Evolutionary conservation across 2,888 invertebrate genomes (phyloP), one percentile per base, ranked within the genome.

Genomic region (Caenorhabditis sp.): DNA sequence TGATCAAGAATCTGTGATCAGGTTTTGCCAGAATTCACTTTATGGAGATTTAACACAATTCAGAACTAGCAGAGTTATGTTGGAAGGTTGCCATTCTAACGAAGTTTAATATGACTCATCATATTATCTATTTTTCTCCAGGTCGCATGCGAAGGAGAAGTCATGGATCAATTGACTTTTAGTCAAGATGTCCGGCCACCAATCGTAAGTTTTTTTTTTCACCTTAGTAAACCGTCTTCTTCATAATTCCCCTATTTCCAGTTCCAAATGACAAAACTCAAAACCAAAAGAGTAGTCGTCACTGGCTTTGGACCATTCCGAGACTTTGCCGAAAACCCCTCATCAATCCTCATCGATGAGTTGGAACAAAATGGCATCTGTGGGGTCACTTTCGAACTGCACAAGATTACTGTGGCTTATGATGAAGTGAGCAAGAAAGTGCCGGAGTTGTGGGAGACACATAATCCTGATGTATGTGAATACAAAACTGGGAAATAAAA

Each of bases 231-330:
- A n/a, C n/a, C n/a, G n/a, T n/a, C 14, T 38, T 21, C 21, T 36
- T 36, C 1, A 58, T 14, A 26, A 56, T 61, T 20, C n/a, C 50
- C 17, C 20, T 14, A 38, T 52, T 63, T 65, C 26, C 65, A 61
- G 59, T 61, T 23, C 21, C 56, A 38, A 49, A 59, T 59, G 53
- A 61, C 53, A 17, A 49, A 49, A 23, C 31, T 31, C 31, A 10
- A 31, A 31, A 31, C 31, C 5, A 31, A 31, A 31, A 4, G 4
- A 25, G 70, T 70, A 5, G 62, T 70, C 10, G 65, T 70, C n/a
- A 70, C 66, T 53, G 81, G 82, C 25, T 82, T 82, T 52, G 82
- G 82, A 12, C 77, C 82, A 12, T 82, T 82, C 50, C 71, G 71
- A 0, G 58, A 59, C 2, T 78, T 73, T 53, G 61, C 66, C 4